phyloP scores from a whole-genome alignment of 2,797 vertebrate species.

The Dryobates pubescens region DNA sequence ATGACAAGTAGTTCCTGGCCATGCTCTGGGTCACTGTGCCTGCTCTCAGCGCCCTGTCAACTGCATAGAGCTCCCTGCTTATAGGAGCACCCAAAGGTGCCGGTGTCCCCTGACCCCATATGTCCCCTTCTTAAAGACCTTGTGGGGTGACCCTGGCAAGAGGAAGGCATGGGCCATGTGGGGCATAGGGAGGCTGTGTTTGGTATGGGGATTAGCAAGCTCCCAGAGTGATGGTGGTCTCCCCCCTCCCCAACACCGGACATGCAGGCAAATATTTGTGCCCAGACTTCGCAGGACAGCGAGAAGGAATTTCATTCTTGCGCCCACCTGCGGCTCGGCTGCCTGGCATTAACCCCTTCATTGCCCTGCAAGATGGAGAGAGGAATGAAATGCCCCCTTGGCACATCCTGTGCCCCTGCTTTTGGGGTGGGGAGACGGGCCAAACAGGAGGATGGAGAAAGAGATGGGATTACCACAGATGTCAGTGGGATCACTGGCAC shows the following conservation, averaged over 20 bases:
- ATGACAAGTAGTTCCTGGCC: background rate
- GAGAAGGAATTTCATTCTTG: constrained; percentile 77
- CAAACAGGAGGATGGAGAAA: background rate
- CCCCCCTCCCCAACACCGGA: constrained; percentile 71
- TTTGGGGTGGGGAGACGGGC: background rate
- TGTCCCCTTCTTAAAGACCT: background rate
- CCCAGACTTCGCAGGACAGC: constrained; percentile 70
- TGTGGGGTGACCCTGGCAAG: accelerated
- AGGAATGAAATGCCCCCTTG: background rate
- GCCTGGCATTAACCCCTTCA: constrained; percentile 63
- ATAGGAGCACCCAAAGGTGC: background rate
- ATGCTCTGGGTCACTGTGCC: background rate
- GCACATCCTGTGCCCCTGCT: accelerated
- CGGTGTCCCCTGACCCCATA: background rate
- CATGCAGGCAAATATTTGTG: constrained; percentile 77
- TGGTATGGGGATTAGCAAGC: constrained; percentile 65
- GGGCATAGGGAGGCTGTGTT: constrained; percentile 6
- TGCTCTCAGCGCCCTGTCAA: accelerated
- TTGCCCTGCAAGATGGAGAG: background rate
- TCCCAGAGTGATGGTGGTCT: constrained; percentile 66
- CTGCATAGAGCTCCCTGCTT: background rate
- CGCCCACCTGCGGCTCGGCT: constrained; percentile 40
- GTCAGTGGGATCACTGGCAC: background rate
- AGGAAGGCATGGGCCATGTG: background rate
- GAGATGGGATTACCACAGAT: accelerated